Base-by-base conservation (phyloP, 1,140 invertebrate genomes). In the Aphelenchoides fujianensis region DNA sequence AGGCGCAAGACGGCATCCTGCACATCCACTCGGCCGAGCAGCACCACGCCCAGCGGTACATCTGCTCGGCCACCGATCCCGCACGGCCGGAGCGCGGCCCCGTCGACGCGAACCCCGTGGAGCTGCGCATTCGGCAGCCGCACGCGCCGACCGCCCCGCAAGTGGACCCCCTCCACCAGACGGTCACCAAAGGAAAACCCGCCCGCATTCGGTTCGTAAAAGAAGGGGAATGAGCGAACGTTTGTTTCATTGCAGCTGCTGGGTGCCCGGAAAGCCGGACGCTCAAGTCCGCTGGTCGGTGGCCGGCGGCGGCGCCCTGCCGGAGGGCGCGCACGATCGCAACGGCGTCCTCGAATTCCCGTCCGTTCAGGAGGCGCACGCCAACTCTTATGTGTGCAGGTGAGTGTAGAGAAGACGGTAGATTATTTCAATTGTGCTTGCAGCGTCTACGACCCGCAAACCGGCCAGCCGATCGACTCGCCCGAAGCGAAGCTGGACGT, bases 61-160 rank as follows among this genome's bases (percentile, higher is more conserved):
- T 83, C 16, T 83, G 82, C 59, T 74, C 81, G 3, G 82, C 82
- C 12, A 70, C 71, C 30, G 81, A 84, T 64, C 82, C 82, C 3
- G 36, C 52, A 63, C n/a, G 74, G 68, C 61, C 76, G 63, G n/a
- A 36, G 36, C 30, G 78, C 54, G 5, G 34, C 41, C 52, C 67
- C 23, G 53, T 78, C 36, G 76, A 78, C 35, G 79, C 76, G n/a
- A 54, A 69, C 23, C 67, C 76, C 52, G 76, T 81, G 54, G 69
- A 41, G 32, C 76, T 78, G 23, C 70, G 67, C 57, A 55, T 78
- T 16, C 32, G 74, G 12, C 27, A 72, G 5, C 72, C 70, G 36
- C 23, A 23, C 9, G 74, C 73, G 2, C 30, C 48, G 16, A 19
- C 5, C 41, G 68, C 68, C 30, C 80, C 80, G 7, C 71, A 74